A percentile compares a stretch with the other conserved stretches of the same genome.
These are phyloP conservation scores for Steinernema hermaphroditum DNA, from an alignment of 2,888 invertebrate genomes.

Conservation along the genomic window DNA sequence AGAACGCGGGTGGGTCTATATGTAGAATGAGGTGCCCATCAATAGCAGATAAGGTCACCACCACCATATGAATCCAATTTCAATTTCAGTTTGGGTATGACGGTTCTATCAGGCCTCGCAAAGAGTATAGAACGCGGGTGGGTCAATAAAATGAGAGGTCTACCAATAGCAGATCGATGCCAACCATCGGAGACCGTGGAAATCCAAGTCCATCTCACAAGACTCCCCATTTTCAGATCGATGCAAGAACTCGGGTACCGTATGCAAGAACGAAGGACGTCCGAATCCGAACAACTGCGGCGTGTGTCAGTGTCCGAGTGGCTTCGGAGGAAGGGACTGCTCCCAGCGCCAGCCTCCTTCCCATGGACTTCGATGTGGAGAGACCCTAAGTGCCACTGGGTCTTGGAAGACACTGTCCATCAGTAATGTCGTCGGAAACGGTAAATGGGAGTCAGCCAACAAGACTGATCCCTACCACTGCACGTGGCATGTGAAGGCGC, in stretches of 20 bases:
- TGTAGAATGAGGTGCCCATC: too few relatives aligned
- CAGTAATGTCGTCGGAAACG: neutral
- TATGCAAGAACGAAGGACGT: neutral
- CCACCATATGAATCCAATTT: too few relatives aligned
- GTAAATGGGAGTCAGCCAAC: neutral
- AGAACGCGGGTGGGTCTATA: too few relatives aligned
- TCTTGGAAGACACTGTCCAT: neutral
- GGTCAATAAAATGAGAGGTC: too few relatives aligned
- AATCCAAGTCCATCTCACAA: neutral
- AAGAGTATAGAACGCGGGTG: too few relatives aligned
- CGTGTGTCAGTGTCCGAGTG: neutral
- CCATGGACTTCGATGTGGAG: neutral
- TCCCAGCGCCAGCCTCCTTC: neutral
- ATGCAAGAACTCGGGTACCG: neutral
- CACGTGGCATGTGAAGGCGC: neutral
- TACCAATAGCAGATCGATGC: too few relatives aligned
- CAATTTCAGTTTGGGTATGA: too few relatives aligned
- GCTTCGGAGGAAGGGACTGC: neutral
- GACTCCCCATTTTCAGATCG: neutral
- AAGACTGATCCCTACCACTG: neutral
- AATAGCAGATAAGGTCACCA: too few relatives aligned
- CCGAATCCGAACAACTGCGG: conserved; percentile 4
- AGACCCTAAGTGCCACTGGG: neutral
- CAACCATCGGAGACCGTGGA: too few relatives aligned
- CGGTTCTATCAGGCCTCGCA: too few relatives aligned